Evolutionary conservation across 2,888 invertebrate genomes (phyloP).

Genomic region (Ochropleura leucogaster): DNA sequence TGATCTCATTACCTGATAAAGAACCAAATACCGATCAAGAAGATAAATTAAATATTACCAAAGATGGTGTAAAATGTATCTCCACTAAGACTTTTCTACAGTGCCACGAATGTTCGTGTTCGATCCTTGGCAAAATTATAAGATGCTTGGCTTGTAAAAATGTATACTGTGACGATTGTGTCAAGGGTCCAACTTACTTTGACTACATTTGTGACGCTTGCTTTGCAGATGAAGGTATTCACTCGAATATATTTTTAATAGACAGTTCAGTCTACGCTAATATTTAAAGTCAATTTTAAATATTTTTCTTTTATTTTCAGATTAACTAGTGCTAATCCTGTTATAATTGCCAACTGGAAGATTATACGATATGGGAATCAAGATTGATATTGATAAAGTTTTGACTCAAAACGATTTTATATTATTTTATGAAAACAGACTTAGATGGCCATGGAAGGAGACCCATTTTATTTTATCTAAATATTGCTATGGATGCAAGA

Average conservation of each 20-base stretch:
- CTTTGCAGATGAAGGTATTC: conserved; percentile 4
- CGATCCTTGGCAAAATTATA: conserved; percentile 8
- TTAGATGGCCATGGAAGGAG: not conserved
- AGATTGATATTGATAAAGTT: conserved; percentile 5
- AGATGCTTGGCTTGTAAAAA: conserved; percentile 14
- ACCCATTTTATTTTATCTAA: conserved; percentile 2
- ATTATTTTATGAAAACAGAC: conserved; percentile 7
- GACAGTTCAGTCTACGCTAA: not conserved
- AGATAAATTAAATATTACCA: no score
- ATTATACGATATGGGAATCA: conserved; percentile 4
- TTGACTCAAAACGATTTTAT: not conserved
- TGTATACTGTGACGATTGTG: conserved; percentile 16
- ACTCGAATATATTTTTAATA: not conserved
- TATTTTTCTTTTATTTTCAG: no score
- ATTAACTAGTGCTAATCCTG: not conserved
- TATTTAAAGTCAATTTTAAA: not conserved
- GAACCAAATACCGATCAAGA: no score
- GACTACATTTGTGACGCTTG: conserved; percentile 1
- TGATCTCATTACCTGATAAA: no score
- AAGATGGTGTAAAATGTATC: not conserved
- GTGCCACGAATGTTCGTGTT: conserved; percentile 5
- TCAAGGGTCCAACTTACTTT: conserved; percentile 15
- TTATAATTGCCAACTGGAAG: not conserved
- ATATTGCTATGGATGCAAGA: not conserved
- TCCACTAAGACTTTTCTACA: conserved; percentile 1